phyloP scores from a whole-genome alignment of 2,113 vertebrate genomes.

The Boleophthalmus pectinirostris region DNA sequence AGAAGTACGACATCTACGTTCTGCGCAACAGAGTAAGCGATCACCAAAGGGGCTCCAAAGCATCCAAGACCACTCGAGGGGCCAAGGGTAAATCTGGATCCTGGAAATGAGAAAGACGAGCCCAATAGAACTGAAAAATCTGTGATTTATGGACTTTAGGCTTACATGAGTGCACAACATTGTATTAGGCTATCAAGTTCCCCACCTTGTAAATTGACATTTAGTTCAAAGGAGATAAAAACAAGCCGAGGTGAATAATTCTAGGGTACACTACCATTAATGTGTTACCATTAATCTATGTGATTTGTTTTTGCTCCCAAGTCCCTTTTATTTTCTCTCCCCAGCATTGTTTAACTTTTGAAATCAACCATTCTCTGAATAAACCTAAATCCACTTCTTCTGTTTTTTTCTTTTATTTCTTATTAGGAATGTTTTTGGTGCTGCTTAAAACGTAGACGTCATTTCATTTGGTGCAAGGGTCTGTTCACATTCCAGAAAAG shows the following conservation, averaged over 20 bases:
- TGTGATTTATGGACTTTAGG: slow-evolving; percentile 28
- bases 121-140: background rate
- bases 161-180: background rate
- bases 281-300: background rate
- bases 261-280: background rate
- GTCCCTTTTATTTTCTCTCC: background rate
- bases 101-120: slow-evolving; percentile 63
- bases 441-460: background rate
- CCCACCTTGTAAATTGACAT: background rate
- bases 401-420: background rate
- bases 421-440: background rate
- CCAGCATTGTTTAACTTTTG: background rate
- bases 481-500: background rate
- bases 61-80: slow-evolving; percentile 64
- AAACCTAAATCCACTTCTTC: background rate
- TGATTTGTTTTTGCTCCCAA: background rate
- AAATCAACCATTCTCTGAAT: background rate
- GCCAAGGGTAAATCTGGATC: slow-evolving; percentile 74
- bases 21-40: slow-evolving; percentile 92
- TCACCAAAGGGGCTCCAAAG: slow-evolving; percentile 90
- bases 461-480: background rate
- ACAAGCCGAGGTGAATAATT: background rate
- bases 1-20: slow-evolving; percentile 95
- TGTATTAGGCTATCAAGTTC: too few species aligned
- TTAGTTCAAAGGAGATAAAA: background rate